Percentiles rank a stretch among this genome's conserved stretches.
Evolutionary conservation across 2,888 invertebrate species (phyloP).

Genomic region (Andrena camellia): DNA sequence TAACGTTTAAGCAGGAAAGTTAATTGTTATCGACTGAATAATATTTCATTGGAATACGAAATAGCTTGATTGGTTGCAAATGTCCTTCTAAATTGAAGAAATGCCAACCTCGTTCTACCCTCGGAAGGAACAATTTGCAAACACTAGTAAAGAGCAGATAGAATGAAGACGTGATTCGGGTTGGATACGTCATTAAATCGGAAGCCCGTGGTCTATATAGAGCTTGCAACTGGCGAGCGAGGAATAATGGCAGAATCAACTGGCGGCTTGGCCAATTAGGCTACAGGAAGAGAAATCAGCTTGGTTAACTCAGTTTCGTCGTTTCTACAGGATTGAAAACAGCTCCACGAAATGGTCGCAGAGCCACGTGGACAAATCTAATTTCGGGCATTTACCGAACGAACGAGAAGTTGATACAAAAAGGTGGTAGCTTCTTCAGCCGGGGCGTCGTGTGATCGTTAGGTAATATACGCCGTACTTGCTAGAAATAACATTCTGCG

Average conservation of each 20-base stretch:
- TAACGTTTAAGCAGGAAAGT: neutral
- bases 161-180: constrained; percentile 60
- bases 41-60: neutral
- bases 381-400: constrained; percentile 57
- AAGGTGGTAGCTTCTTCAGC: neutral
- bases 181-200: constrained; percentile 40
- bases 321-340: constrained; percentile 76
- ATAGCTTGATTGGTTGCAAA: neutral
- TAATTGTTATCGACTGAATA: neutral
- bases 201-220: constrained; percentile 34
- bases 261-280: constrained; percentile 72
- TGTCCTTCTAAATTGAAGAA: no score
- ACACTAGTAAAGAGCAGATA: neutral
- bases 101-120: no score
- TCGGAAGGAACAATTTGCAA: neutral
- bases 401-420: constrained; percentile 9
- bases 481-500: neutral
- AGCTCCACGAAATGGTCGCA: constrained; percentile 67
- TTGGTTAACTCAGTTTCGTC: constrained; percentile 72
- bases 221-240: constrained; percentile 35
- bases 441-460: constrained; percentile 13
- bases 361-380: constrained; percentile 67
- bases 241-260: constrained; percentile 60
- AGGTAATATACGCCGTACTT: no score
- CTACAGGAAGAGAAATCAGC: constrained; percentile 72